Percentiles rank a stretch among this genome's conserved stretches.
Evolutionary conservation across 1,140 invertebrate genomes (phyloP).

Genomic region (Cepaea nemoralis): DNA sequence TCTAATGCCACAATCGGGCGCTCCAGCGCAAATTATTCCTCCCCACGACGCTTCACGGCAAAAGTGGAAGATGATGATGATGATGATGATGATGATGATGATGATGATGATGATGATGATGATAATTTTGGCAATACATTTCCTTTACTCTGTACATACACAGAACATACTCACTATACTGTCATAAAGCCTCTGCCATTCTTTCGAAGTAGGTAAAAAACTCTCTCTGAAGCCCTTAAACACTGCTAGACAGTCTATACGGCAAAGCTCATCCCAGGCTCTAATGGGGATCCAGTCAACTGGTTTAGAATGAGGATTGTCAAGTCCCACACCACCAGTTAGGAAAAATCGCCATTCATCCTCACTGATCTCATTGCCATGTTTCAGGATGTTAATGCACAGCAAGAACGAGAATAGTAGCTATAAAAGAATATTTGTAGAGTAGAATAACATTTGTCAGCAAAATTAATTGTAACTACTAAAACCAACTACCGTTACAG

Average conservation of each 20-base stretch:
- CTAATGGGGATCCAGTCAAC: slow-evolving; percentile 86
- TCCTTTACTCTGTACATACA: too few relatives aligned
- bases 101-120: too few relatives aligned
- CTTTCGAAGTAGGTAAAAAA: background rate
- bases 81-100: too few relatives aligned
- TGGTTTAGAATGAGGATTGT: slow-evolving; percentile 70
- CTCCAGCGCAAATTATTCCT: too few relatives aligned
- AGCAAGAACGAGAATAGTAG: slow-evolving; percentile 72
- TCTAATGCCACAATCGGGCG: too few relatives aligned
- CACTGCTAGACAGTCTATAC: slow-evolving; percentile 76
- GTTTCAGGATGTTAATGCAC: slow-evolving; percentile 69
- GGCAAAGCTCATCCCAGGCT: slow-evolving; percentile 85
- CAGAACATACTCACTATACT: slow-evolving; percentile 19
- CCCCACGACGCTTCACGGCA: too few relatives aligned
- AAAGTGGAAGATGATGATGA: too few relatives aligned
- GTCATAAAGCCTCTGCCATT: slow-evolving; percentile 31
- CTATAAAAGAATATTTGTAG: too few relatives aligned
- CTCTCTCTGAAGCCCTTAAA: slow-evolving; percentile 60
- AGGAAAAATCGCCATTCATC: slow-evolving; percentile 70
- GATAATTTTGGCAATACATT: too few relatives aligned
- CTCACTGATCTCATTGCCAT: slow-evolving; percentile 71
- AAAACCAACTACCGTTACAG: too few relatives aligned
- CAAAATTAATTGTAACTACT: too few relatives aligned
- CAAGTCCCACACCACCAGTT: slow-evolving; percentile 71
- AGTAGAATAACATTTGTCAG: background rate